phyloP scores from a whole-genome alignment of 2,113 vertebrate genomes.

The Edolisoma coerulescens region DNA sequence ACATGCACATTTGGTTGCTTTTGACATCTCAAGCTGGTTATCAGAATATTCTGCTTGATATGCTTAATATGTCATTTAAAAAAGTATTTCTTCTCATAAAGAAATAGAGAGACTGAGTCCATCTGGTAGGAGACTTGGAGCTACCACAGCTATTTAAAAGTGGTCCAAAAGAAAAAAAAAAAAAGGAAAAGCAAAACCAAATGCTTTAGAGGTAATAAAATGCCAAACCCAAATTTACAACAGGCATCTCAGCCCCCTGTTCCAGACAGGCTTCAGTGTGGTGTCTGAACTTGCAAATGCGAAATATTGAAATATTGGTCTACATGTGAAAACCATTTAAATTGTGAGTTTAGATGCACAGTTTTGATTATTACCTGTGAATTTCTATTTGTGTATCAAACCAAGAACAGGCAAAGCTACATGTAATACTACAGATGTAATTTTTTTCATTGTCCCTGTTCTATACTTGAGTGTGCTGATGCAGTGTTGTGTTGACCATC shows the following conservation, averaged over 20 bases:
- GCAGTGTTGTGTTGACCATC: neutral
- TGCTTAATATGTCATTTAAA: neutral
- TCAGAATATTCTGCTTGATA: neutral
- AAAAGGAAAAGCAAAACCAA: neutral
- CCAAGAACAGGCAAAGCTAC: neutral
- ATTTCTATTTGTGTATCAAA: neutral
- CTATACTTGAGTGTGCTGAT: neutral
- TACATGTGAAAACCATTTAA: neutral
- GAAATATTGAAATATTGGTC: neutral
- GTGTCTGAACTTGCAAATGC: neutral
- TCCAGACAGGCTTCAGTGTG: neutral
- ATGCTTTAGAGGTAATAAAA: neutral
- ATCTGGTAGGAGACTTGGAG: neutral
- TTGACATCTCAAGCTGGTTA: neutral
- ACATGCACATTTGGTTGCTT: neutral
- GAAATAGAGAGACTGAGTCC: neutral
- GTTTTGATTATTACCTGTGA: neutral
- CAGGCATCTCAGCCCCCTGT: neutral
- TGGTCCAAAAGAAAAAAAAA: neutral
- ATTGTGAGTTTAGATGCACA: neutral
- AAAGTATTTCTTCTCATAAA: neutral
- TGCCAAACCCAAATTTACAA: neutral
- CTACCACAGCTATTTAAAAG: neutral
- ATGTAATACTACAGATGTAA: neutral
- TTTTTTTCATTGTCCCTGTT: neutral